A percentile compares a stretch with the other conserved stretches of the same genome.
These are phyloP conservation scores for Acanthoscelides obtectus DNA, from an alignment of 2,888 invertebrate species.

Conservation along the genomic window DNA sequence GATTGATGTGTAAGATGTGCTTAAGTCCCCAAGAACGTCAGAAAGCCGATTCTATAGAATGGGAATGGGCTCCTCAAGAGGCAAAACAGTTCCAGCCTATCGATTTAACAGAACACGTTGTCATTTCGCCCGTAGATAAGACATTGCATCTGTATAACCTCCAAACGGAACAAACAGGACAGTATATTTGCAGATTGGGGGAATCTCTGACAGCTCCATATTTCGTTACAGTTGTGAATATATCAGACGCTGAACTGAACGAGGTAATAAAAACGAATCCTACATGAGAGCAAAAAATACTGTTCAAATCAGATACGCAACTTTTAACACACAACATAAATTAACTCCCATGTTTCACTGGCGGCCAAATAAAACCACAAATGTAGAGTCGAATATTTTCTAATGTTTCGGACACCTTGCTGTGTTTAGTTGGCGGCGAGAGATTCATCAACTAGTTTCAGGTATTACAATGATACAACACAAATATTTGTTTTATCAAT, in stretches of 20 bases:
- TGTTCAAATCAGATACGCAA: too few species aligned
- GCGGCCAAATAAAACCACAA: too few species aligned
- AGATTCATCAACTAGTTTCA: too few species aligned
- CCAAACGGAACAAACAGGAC: slow-evolving; percentile 49
- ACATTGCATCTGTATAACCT: slow-evolving; percentile 53
- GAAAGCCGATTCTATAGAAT: slow-evolving; percentile 44
- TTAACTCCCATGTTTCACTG: too few species aligned
- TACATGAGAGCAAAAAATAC: too few species aligned
- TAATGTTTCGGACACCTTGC: too few species aligned
- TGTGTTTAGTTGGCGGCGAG: too few species aligned
- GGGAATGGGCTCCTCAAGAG: slow-evolving; percentile 45
- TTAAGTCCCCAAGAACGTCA: slow-evolving; percentile 48
- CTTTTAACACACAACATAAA: too few species aligned
- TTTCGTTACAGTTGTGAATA: slow-evolving; percentile 52
- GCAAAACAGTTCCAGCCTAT: slow-evolving; percentile 36
- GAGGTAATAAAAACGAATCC: too few species aligned
- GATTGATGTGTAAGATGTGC: slow-evolving; percentile 53
- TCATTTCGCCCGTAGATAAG: slow-evolving; percentile 47
- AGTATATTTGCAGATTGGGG: slow-evolving; percentile 54
- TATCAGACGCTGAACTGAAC: slow-evolving; percentile 37
- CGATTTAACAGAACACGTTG: slow-evolving; percentile 45
- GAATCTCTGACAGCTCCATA: slow-evolving; percentile 45
- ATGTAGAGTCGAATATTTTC: too few species aligned
- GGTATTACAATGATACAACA: too few species aligned
- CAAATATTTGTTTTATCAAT: too few species aligned